Evolutionary conservation across 2,888 invertebrate species (phyloP), one percentile per base, ranked within the genome.

Genomic region (Dasysyrphus albostriatus): DNA sequence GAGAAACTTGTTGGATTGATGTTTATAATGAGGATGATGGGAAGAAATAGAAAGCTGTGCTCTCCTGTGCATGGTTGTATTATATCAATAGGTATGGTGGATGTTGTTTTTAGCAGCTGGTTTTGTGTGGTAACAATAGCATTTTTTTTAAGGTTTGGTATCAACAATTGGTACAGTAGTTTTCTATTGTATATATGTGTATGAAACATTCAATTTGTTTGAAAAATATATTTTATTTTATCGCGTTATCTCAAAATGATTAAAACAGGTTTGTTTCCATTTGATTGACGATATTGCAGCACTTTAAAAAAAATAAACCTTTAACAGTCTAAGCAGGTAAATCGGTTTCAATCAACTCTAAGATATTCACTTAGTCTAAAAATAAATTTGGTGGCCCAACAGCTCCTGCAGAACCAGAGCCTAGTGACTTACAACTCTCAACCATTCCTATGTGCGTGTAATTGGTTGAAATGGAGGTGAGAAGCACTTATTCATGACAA

Each of bases 1-100:
- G 78, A 87, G 85, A 87, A 87, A 87, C 85, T 87, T 87, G 85
- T 87, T 87, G 78, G 77, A 70, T 77, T 85, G 51, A 44, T 44
- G 42, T 24, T 56, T 3, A n/a, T 8, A 54, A 32, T 65, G 49
- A 49, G 5, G 47, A 34, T 39, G 74, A 12, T 24, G 49, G 19
- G 47, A 74, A 44, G 73, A 49, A 58, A 58, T 58, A 51, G 70
- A 82, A 85, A 82, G 82, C 85, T 82, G 3, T 82, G n/a, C n/a
- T n/a, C n/a, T n/a, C n/a, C n/a, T n/a, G 78, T 12, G 51, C 58
- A 34, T 37, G 6, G 12, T 51, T 10, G 37, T 29, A 29, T 42
- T 44, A 7, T 16, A 24, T 24, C 12, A 2, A 3, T 24, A 24
- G 24, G 24, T 51, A 2, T 73, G 54, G 14, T 59, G 58, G 73